Conservation (phyloP, 1,140 invertebrate species). For the Drosophila kikkawai region DNA sequence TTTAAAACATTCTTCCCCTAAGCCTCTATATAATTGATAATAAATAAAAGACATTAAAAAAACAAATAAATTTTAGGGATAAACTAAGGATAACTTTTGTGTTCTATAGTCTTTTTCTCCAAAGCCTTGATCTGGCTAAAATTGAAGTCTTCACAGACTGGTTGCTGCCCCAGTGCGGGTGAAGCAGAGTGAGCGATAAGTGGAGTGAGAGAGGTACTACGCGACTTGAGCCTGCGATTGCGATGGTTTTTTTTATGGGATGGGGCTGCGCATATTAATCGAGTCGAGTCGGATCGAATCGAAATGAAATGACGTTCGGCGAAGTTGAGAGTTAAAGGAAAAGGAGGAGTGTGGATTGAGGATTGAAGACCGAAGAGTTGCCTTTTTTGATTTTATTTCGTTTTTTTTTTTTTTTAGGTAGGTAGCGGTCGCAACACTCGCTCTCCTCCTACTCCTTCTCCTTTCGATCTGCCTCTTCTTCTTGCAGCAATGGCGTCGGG, state of each 20-base stretch:
- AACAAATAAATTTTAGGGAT: not conserved
- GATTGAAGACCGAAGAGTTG: constrained; percentile 42
- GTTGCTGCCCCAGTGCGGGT: constrained; percentile 21
- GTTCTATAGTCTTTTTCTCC: not conserved
- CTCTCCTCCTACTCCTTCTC: constrained; percentile 36
- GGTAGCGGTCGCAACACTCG: constrained; percentile 42
- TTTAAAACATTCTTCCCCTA: not conserved
- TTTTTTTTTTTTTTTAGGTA: constrained; percentile 43
- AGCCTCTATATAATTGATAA: not conserved
- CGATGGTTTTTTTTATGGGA: constrained; percentile 17
- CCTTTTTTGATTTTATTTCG: constrained; percentile 11
- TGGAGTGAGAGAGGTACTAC: constrained; percentile 22
- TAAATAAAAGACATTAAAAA: not conserved
- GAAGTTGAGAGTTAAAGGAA: constrained; percentile 28
- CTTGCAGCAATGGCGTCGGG: constrained; percentile 66
- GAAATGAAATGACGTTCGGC: constrained; percentile 68
- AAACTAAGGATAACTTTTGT: not conserved
- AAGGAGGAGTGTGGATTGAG: constrained; percentile 1
- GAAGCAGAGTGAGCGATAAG: constrained; percentile 8
- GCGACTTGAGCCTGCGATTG: constrained; percentile 42
- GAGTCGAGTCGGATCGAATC: constrained; percentile 69
- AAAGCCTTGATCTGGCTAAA: not conserved
- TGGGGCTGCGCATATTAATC: constrained; percentile 75
- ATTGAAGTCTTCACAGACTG: not conserved
- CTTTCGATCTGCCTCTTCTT: constrained; percentile 9